Evolutionary conservation across 2,888 invertebrate genomes (phyloP).

Genomic region (Sinhomidia bicolor): DNA sequence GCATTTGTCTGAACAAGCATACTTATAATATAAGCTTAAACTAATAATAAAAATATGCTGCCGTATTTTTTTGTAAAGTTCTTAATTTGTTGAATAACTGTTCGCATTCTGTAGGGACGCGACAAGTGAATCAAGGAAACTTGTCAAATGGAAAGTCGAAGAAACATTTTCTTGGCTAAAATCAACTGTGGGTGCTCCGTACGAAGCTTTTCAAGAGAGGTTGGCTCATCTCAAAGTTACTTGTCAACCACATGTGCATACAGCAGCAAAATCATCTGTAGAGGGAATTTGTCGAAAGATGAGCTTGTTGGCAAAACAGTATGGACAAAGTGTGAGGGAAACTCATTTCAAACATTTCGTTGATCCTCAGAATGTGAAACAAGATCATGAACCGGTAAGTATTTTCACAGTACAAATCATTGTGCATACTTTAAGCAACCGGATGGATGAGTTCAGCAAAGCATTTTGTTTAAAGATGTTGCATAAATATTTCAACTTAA

Average conservation of each 20-base stretch:
- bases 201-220: constrained; percentile 95
- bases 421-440: too few species aligned
- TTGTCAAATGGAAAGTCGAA: constrained; percentile 99
- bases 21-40: not conserved
- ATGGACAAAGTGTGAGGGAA: constrained; percentile 94
- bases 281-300: constrained; percentile 98
- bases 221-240: constrained; percentile 91
- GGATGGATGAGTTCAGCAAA: too few species aligned
- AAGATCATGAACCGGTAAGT: constrained; percentile 88
- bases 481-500: not conserved
- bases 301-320: constrained; percentile 94
- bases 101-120: constrained; percentile 86
- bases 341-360: constrained; percentile 88
- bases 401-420: too few species aligned
- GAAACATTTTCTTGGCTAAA: constrained; percentile 98
- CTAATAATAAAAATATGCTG: not conserved
- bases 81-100: not conserved
- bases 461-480: too few species aligned
- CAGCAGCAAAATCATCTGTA: constrained; percentile 96
- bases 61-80: not conserved
- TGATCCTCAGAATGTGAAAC: constrained; percentile 76
- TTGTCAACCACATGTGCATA: constrained; percentile 97
- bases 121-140: constrained; percentile 95
- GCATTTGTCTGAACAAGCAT: constrained; percentile 78
- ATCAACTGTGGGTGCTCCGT: constrained; percentile 95